A percentile compares a stretch with the other conserved stretches of the same genome.
These are phyloP conservation scores for Salvelinus alpinus DNA, from an alignment of 2,113 vertebrate species.

Conservation along the genomic window DNA sequence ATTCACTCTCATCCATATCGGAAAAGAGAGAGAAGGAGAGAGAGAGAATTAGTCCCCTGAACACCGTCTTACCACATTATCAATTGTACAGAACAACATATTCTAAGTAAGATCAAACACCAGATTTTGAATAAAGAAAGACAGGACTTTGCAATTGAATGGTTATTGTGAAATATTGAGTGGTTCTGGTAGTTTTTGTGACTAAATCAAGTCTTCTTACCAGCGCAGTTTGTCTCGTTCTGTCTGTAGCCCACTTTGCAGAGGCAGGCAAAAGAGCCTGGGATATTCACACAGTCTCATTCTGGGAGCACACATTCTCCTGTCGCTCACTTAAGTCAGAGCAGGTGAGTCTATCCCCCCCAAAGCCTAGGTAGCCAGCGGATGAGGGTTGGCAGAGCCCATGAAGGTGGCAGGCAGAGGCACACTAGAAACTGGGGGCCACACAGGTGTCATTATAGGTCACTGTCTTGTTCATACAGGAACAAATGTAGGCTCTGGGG, in stretches of 20 bases:
- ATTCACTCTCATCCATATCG: slow-evolving; percentile 79
- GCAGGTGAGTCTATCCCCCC: slow-evolving; percentile 70
- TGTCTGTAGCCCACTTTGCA: slow-evolving; percentile 74
- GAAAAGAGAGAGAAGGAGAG: background rate
- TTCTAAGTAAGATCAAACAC: background rate
- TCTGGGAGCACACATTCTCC: slow-evolving; percentile 67
- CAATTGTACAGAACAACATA: no score
- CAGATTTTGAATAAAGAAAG: background rate
- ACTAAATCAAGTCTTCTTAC: slow-evolving; percentile 52
- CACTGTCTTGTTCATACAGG: slow-evolving; percentile 78
- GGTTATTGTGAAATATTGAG: no score
- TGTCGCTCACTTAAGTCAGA: slow-evolving; percentile 77
- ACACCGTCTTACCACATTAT: background rate
- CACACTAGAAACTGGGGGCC: slow-evolving; percentile 61
- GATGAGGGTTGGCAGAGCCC: slow-evolving; percentile 75
- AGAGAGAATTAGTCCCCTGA: background rate
- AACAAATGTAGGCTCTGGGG: slow-evolving; percentile 75
- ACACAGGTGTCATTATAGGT: slow-evolving; percentile 64
- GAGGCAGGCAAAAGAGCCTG: slow-evolving; percentile 73
- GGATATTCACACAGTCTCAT: slow-evolving; percentile 75
- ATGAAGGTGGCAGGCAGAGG: slow-evolving; percentile 66
- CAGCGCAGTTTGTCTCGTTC: slow-evolving; percentile 63
- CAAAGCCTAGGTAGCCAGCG: slow-evolving; percentile 66
- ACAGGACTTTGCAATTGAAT: no score
- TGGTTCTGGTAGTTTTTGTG: no score